phyloP scores from a whole-genome alignment of 2,797 vertebrate genomes.

The Tokudaia muenninki region DNA sequence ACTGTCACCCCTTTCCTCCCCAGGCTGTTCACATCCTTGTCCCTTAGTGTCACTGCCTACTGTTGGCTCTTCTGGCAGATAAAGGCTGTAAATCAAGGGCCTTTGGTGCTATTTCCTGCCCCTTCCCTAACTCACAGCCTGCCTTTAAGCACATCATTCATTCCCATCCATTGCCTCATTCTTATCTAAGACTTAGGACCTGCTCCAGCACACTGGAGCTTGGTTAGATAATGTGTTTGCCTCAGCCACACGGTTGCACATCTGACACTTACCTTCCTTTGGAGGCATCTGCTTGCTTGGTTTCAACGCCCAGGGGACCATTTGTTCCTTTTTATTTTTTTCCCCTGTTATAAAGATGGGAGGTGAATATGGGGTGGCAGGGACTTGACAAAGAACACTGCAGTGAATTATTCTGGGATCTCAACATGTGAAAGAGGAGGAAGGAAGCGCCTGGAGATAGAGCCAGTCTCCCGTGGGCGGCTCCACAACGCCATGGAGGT shows the following conservation, averaged over 20 bases:
- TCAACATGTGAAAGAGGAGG: slow-evolving; percentile 49
- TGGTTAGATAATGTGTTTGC: slow-evolving; percentile 59
- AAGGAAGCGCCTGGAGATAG: neutral
- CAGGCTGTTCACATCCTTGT: neutral
- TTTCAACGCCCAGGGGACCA: slow-evolving; percentile 61
- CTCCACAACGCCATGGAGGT: neutral
- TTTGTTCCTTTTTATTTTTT: slow-evolving; percentile 57
- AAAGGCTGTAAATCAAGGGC: slow-evolving; percentile 2
- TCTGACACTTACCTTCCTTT: slow-evolving; percentile 70
- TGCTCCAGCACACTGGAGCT: slow-evolving; percentile 41
- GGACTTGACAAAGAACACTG: slow-evolving; percentile 59
- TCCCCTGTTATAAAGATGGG: slow-evolving; percentile 9
- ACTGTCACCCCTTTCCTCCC: neutral
- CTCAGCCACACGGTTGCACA: slow-evolving; percentile 39
- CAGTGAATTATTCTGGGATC: slow-evolving; percentile 64
- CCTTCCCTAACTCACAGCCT: slow-evolving; percentile 41
- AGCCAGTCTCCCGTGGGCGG: slow-evolving; percentile 21
- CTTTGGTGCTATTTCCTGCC: slow-evolving; percentile 24
- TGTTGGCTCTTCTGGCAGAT: neutral
- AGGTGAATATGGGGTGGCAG: slow-evolving; percentile 37
- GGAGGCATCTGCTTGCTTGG: slow-evolving; percentile 65
- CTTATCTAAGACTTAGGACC: slow-evolving; percentile 57
- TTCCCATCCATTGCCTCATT: slow-evolving; percentile 56
- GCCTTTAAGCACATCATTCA: slow-evolving; percentile 52
- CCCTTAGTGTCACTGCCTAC: neutral